These are phyloP conservation scores for Nasonia giraulti DNA, from an alignment of 1,140 invertebrate genomes.

Conservation along the genomic window DNA sequence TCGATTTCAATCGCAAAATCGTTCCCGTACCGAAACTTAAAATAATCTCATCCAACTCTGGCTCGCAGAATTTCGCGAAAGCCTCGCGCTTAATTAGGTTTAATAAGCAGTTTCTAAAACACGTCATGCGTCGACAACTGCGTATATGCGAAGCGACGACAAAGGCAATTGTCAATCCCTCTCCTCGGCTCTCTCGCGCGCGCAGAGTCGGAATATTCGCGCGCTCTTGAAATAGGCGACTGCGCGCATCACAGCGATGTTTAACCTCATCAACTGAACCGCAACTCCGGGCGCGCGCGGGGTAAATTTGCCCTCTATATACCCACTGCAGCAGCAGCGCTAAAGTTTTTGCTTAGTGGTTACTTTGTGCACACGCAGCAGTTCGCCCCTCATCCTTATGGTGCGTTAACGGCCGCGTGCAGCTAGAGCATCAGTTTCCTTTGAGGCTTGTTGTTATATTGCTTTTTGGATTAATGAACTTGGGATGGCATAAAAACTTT, in stretches of 20 bases:
- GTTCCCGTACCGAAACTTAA: too few species aligned
- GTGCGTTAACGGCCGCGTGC: too few species aligned
- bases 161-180: slow-evolving; percentile 44
- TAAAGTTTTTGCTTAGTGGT: neutral
- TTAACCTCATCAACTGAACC: slow-evolving; percentile 12
- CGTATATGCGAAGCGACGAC: slow-evolving; percentile 6
- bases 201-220: neutral
- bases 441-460: too few species aligned
- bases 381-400: too few species aligned
- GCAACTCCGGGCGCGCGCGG: neutral
- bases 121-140: slow-evolving; percentile 36
- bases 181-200: neutral
- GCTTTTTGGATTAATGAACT: too few species aligned
- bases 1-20: too few species aligned
- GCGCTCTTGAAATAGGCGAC: slow-evolving; percentile 18
- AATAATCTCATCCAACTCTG: neutral
- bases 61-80: slow-evolving; percentile 9
- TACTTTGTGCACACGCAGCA: too few species aligned
- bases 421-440: too few species aligned
- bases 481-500: too few species aligned
- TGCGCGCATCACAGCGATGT: neutral
- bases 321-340: neutral
- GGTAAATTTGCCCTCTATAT: neutral
- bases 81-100: slow-evolving; percentile 30
- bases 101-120: slow-evolving; percentile 46